Percentiles rank a stretch among this genome's conserved stretches.
phyloP scores from a whole-genome alignment of 2,888 invertebrate species.

The Apotomis turbidana region DNA sequence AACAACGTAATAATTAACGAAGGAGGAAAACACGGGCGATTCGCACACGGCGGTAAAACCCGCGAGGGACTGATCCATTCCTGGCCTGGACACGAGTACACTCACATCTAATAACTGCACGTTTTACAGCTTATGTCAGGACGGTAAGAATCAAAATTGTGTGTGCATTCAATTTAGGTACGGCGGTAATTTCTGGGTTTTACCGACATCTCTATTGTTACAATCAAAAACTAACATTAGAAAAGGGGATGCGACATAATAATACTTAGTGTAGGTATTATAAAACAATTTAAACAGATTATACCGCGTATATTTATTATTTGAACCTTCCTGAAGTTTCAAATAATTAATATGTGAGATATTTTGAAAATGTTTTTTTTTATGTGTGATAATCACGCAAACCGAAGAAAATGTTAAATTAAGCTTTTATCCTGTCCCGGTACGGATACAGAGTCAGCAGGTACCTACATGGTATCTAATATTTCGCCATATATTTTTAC shows the following conservation, averaged over 20 bases:
- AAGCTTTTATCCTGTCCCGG: too few species aligned
- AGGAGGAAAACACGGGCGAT: slow-evolving; percentile 19
- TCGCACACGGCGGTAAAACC: slow-evolving; percentile 14
- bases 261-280: too few species aligned
- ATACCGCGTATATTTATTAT: too few species aligned
- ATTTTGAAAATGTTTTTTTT: too few species aligned
- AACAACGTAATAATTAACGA: not conserved
- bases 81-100: not conserved
- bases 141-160: not conserved
- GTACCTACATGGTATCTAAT: too few species aligned
- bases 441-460: too few species aligned
- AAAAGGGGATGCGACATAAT: not conserved
- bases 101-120: not conserved
- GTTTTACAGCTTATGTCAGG: not conserved
- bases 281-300: too few species aligned
- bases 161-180: not conserved
- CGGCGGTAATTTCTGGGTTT: not conserved
- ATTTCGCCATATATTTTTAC: too few species aligned
- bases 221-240: not conserved
- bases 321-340: too few species aligned
- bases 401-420: too few species aligned
- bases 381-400: too few species aligned
- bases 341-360: too few species aligned
- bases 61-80: not conserved
- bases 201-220: not conserved